Evolutionary conservation across 2,113 vertebrate genomes (phyloP), one percentile per base, ranked within the genome.

Genomic region (Sclerurus mexicanus): DNA sequence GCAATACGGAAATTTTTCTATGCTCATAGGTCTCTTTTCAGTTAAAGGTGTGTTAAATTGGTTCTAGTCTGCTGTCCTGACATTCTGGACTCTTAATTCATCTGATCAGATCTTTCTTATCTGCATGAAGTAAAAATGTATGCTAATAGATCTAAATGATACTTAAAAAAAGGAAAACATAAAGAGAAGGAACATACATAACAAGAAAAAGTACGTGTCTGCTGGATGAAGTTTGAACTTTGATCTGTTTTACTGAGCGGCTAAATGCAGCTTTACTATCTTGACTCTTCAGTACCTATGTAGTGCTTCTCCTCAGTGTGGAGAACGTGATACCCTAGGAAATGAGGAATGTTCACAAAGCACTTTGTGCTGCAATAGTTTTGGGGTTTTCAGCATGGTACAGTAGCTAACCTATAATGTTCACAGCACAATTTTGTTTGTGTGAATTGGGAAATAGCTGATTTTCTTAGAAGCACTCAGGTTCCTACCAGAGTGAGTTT

Each of bases 271-370:
- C 7, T 47, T 82, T 78, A 18, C 27, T 60, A 6, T 44, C 7
- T 22, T 83, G 14, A 33, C 31, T 62, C 0, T 0, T 37, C 46
- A 50, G 14, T 66, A 19, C 7, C 1, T 7, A 46, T 2, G 3
- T 13, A 18, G 3, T 66, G 64, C 22, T 78, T 50, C 14, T 33
- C 11, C 10, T 10, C 24, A 42, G 10, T 35, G 35, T 30, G 67
- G 37, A 53, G 20, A 75, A 60, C 31, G 16, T 14, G 56, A 39
- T 72, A 39, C 12, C 14, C 8, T 39, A 22, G 33, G 60, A 82
- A 82, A 55, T 30, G 8, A 42, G 31, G 74, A 75, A 21, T 40
- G 23, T 58, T 72, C 37, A 39, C 17, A 7, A 42, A 79, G 21
- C 0, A 0, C 11, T 18, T 35, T 42, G 9, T 31, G 3, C 12